Evolutionary conservation across 2,888 invertebrate genomes (phyloP).

Genomic region (Ditula angustiorana): DNA sequence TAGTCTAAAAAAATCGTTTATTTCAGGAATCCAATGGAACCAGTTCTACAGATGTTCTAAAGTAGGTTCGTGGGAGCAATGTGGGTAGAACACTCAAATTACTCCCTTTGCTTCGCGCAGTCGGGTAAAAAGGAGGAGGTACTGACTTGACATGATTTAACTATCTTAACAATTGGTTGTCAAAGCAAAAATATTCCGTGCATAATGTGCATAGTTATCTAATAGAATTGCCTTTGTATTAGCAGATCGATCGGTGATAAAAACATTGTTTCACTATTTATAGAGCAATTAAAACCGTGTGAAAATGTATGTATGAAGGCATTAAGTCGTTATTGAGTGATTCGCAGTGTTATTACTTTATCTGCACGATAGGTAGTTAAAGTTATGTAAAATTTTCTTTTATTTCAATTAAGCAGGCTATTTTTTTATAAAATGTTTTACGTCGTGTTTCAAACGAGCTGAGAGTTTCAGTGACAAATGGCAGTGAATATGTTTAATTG

Average conservation of each 20-base stretch:
- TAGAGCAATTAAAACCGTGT: slow-evolving; percentile 35
- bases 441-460: background rate
- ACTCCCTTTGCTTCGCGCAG: too few relatives aligned
- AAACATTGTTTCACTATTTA: slow-evolving; percentile 35
- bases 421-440: background rate
- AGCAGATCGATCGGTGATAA: slow-evolving; percentile 35
- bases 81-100: too few relatives aligned
- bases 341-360: slow-evolving; percentile 11
- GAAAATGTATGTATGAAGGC: slow-evolving; percentile 33
- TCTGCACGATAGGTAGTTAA: slow-evolving; percentile 7
- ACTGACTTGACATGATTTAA: slow-evolving; percentile 9
- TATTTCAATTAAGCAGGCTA: background rate
- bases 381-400: slow-evolving; percentile 18
- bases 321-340: slow-evolving; percentile 32
- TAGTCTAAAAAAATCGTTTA: too few relatives aligned
- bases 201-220: too few relatives aligned
- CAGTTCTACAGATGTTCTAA: too few relatives aligned
- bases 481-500: slow-evolving; percentile 17
- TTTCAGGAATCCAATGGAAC: too few relatives aligned
- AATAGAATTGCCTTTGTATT: slow-evolving; percentile 29
- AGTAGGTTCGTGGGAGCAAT: too few relatives aligned
- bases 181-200: slow-evolving; percentile 24
- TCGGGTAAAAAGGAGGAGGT: background rate
- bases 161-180: slow-evolving; percentile 16
- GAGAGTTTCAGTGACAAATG: too few relatives aligned